These are phyloP conservation scores for Synanthedon vespiformis DNA, from an alignment of 2,888 invertebrate species.

Conservation along the genomic window DNA sequence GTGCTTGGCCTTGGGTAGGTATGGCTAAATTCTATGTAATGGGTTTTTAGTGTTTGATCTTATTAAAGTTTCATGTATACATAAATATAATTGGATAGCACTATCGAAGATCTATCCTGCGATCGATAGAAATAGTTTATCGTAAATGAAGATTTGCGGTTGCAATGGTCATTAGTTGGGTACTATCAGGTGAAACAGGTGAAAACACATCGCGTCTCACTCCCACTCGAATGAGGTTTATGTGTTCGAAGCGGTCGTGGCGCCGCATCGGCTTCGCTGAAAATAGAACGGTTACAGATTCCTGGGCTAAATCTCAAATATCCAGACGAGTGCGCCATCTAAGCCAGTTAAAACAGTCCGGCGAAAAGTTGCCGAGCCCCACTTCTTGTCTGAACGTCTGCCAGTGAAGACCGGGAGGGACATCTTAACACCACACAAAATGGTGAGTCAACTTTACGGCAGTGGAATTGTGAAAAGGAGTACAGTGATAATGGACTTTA, in stretches of 20 bases:
- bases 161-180: slow-evolving; percentile 44
- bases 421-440: slow-evolving; percentile 75
- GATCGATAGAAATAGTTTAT: slow-evolving; percentile 65
- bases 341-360: slow-evolving; percentile 79
- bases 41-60: too few relatives aligned
- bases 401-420: slow-evolving; percentile 78
- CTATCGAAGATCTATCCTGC: slow-evolving; percentile 11
- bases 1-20: too few relatives aligned
- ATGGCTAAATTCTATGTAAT: too few relatives aligned
- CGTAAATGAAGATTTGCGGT: slow-evolving; percentile 64
- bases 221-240: slow-evolving; percentile 25
- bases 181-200: slow-evolving; percentile 22
- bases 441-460: slow-evolving; percentile 71
- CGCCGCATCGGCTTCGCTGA: slow-evolving; percentile 49
- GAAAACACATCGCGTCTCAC: slow-evolving; percentile 38
- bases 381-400: slow-evolving; percentile 83
- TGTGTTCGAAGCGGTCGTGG: slow-evolving; percentile 34
- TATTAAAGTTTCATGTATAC: slow-evolving; percentile 1
- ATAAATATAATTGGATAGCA: too few relatives aligned
- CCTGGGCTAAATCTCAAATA: slow-evolving; percentile 75
- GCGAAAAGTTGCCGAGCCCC: slow-evolving; percentile 76
- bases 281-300: slow-evolving; percentile 70
- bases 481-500: slow-evolving; percentile 56
- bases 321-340: slow-evolving; percentile 78
- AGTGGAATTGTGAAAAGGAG: slow-evolving; percentile 62